These are phyloP conservation scores for Sparus aurata DNA, from an alignment of 2,797 vertebrate species.

Conservation along the genomic window DNA sequence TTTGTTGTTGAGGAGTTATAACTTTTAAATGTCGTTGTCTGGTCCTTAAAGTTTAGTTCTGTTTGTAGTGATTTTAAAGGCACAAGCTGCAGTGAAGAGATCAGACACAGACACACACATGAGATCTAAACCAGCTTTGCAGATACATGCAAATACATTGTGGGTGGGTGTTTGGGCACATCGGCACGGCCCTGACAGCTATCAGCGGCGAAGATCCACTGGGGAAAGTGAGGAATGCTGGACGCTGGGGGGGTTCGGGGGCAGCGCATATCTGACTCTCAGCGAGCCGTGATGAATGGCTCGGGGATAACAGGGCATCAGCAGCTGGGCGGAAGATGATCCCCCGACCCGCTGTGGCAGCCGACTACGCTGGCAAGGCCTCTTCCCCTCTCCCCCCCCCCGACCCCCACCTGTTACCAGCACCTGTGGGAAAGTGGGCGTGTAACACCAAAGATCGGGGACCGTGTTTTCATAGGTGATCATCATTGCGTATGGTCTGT, in stretches of 20 bases:
- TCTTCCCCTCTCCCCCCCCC: neutral
- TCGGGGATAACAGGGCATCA: constrained; percentile 75
- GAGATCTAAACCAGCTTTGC: constrained; percentile 36
- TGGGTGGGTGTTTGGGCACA: constrained; percentile 44
- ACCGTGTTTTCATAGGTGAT: neutral
- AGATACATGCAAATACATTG: constrained; percentile 22
- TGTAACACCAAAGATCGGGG: neutral
- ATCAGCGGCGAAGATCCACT: constrained; percentile 53
- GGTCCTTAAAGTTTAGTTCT: neutral
- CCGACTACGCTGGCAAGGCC: constrained; percentile 42
- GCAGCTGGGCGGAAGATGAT: constrained; percentile 83
- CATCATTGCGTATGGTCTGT: neutral
- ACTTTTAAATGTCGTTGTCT: constrained; percentile 1
- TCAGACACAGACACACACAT: neutral
- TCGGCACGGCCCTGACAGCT: constrained; percentile 52
- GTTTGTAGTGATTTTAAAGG: neutral
- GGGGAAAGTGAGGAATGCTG: constrained; percentile 72
- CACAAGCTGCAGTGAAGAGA: neutral
- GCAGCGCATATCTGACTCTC: constrained; percentile 74
- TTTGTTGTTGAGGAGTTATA: neutral
- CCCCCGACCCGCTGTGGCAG: constrained; percentile 56
- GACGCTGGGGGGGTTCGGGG: constrained; percentile 25
- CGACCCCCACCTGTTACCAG: constrained; percentile 61
- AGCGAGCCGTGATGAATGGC: constrained; percentile 79
- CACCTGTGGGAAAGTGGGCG: constrained; percentile 72